Evolutionary conservation across 2,888 invertebrate species (phyloP), one percentile per base, ranked within the genome.

Genomic region (Folsomia manolachei): DNA sequence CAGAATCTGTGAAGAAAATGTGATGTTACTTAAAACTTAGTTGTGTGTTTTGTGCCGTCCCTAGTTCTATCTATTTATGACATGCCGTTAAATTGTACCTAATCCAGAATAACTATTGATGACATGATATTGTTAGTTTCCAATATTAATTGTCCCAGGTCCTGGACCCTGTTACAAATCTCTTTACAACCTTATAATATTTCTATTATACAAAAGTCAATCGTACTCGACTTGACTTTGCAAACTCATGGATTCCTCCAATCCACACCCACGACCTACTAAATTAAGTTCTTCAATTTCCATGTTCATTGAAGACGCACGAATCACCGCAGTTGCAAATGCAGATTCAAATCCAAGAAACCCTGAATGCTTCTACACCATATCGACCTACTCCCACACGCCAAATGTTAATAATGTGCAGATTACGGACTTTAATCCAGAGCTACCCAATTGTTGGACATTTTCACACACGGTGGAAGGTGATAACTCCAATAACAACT

Each of bases 301-400:
- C 52, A 75, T 79, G 76, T 79, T 79, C 69, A 78, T 79, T 60
- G 78, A 79, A 60, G 79, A 79, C 67, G 75, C 76, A 9, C 71
- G 79, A 62, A 71, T 76, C 4, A 74, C 77, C 19, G 75, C 77
- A 19, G 75, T 76, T 7, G 74, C 74, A 1, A 77, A 77, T 68
- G 76, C 75, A 19, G 70, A 77, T 67, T 70, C 69, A 27, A 73
- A 75, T 39, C 71, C 71, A 18, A 27, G 63, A 26, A 68, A 61
- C 65, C 77, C 73, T 19, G 66, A 52, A 1, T 66, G 66, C 21
- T 72, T 72, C 63, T 71, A 71, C 56, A 63, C 63, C 61, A 56
- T 63, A 21, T 71, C 71, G 14, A 56, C 71, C 11, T 71, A 51
- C 52, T 26, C 68, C 52, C 67, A 71, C 27, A 63, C 71, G 21